Evolutionary conservation across 2,113 vertebrate species (phyloP), one percentile per base, ranked within the genome.

Genomic region (Cinclus cinclus): DNA sequence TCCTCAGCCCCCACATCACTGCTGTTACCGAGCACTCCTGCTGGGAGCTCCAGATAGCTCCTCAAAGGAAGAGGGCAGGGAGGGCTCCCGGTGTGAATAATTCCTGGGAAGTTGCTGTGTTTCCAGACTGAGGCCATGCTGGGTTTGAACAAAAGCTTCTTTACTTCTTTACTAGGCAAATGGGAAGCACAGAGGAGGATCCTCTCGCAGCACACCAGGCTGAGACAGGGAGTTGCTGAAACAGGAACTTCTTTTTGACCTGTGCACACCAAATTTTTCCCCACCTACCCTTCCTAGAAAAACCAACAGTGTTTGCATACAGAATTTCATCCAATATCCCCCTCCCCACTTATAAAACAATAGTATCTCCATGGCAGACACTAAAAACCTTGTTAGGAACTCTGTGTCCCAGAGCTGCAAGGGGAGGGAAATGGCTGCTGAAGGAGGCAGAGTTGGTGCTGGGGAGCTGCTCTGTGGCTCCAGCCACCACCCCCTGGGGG

Each of bases 201-300:
- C 56, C 47, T 76, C 55, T 79, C 0, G 0, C n/a, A 55, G 27
- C 1, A 1, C 87, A 80, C 4, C 35, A 80, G 44, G 15, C 35
- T 53, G 33, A 76, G 83, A 24, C 8, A 67, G 27, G 30, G 47
- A 90, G 41, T 76, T 86, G 64, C 44, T 37, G 35, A 37, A 37
- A 37, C 35, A 37, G 35, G 35, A 53, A 52, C 4, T n/a, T 69
- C 50, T 39, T 60, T 47, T 19, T 75, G 25, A 44, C 15, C 47
- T 25, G 22, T 67, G n/a, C 39, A 15, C 37, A 33, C 20, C 25
- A 50, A 42, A 4, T 21, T 75, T 91, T 91, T 18, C 15, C 70
- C 39, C 50, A 77, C 35, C 11, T 37, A n/a, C 21, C 6, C n/a
- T 67, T 84, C 47, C 67, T 55, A 13, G 30, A 68, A 68, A 58